phyloP scores from a whole-genome alignment of 2,797 vertebrate genomes.

The Glyptemys insculpta region DNA sequence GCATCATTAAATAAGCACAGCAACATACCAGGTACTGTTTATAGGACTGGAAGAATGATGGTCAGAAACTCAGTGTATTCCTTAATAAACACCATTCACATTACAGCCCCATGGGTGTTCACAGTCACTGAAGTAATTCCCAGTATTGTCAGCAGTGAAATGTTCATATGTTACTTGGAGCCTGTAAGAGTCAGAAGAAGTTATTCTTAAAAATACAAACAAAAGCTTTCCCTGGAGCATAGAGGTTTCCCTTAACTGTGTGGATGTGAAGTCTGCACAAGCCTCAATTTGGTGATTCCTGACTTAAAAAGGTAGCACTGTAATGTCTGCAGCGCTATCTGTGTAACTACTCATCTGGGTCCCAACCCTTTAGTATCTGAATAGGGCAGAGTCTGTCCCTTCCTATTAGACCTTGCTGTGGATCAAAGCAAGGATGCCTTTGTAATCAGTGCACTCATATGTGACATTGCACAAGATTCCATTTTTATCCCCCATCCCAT shows the following conservation, averaged over 20 bases:
- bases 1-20: background rate
- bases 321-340: background rate
- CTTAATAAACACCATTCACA: slow-evolving; percentile 74
- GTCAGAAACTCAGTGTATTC: slow-evolving; percentile 68
- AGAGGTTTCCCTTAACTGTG: slow-evolving; percentile 16
- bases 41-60: slow-evolving; percentile 73
- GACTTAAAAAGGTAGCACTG: background rate
- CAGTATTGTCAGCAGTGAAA: slow-evolving; percentile 76
- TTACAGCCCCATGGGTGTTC: slow-evolving; percentile 67
- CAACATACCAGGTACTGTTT: slow-evolving; percentile 70
- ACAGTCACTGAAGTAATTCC: slow-evolving; percentile 77
- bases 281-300: background rate
- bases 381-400: background rate
- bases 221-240: slow-evolving; percentile 16
- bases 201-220: background rate
- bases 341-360: background rate
- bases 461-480: background rate
- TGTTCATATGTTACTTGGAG: slow-evolving; percentile 74
- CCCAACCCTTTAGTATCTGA: background rate
- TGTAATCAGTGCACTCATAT: background rate
- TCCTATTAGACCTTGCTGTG: background rate
- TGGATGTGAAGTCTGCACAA: background rate
- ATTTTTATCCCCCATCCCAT: background rate
- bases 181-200: slow-evolving; percentile 69
- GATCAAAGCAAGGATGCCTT: background rate